Evolutionary conservation across 1,140 invertebrate genomes (phyloP).

Genomic region (Conopomorpha cramerella): DNA sequence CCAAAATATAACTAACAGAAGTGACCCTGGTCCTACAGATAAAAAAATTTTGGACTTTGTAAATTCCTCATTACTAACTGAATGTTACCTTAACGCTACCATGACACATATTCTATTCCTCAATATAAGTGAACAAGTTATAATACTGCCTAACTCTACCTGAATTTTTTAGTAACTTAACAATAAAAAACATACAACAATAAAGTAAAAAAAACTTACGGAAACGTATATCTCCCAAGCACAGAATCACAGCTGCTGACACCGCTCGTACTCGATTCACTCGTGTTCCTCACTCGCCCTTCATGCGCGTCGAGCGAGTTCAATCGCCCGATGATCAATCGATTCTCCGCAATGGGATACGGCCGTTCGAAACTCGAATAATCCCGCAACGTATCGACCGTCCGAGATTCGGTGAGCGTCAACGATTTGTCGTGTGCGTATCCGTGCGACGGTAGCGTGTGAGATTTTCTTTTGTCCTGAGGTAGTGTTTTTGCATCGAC

Average conservation of each 20-base stretch:
- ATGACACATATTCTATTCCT: too few species aligned
- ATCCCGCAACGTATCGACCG: conserved; percentile 52
- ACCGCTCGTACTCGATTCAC: conserved; percentile 78
- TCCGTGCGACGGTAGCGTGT: conserved; percentile 58
- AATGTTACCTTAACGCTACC: too few species aligned
- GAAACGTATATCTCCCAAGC: conserved; percentile 57
- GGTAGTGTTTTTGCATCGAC: conserved; percentile 20
- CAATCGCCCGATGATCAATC: conserved; percentile 32
- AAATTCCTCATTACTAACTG: too few species aligned
- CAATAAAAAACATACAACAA: too few species aligned
- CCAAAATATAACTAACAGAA: too few species aligned
- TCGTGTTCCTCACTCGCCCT: conserved; percentile 61
- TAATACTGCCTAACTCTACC: too few species aligned
- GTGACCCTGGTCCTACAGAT: too few species aligned
- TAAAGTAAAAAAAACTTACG: conserved; percentile 34
- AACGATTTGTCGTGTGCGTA: conserved; percentile 54
- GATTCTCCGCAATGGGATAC: conserved; percentile 30
- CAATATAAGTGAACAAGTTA: too few species aligned
- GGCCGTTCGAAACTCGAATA: conserved; percentile 31
- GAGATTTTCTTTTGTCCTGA: conserved; percentile 54
- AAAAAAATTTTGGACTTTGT: too few species aligned
- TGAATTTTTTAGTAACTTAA: too few species aligned
- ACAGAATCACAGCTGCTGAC: conserved; percentile 79
- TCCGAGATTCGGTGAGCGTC: conserved; percentile 68
- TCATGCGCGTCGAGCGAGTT: conserved; percentile 50